Evolutionary conservation across 1,140 invertebrate genomes (phyloP), one percentile per base, ranked within the genome.

Genomic region (Bombus sylvicola): DNA sequence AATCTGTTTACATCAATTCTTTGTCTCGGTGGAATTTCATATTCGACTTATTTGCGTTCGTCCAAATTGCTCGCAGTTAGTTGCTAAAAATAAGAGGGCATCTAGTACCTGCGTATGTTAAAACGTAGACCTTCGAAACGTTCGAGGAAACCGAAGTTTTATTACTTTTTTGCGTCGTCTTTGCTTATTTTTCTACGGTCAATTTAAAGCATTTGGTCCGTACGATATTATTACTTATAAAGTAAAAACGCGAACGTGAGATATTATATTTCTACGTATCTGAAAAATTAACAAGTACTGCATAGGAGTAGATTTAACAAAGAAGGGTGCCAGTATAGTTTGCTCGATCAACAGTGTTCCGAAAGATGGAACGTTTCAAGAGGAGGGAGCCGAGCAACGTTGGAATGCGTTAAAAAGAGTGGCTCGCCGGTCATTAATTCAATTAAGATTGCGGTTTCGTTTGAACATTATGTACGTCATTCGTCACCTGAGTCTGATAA

Each of bases 371-470:
- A 31, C 9, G 72, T 31, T 73, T 47, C 0, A 12, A 73, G 13
- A 31, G 8, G n/a, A 8, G 9, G 15, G 22, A 10, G 15, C 4
- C 0, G 3, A n/a, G 10, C 1, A 12, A 37, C 25, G 25, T 6
- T 41, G 39, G 13, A 31, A 41, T 39, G 41, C 71, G 13, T 18
- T 22, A 1, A 72, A 31, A n/a, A 43, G n/a, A 25, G n/a, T 34
- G 18, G 9, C n/a, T 47, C 8, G n/a, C 5, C 75, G 25, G 37
- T 0, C n/a, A 22, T 74, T 47, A 28, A 47, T 83, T 62, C 28
- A 76, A 83, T 75, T 66, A 83, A 53, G n/a, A 83, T 53, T 9
- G 71, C 71, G 28, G 28, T 22, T 25, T 47, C n/a, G 53, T 78
- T 34, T 62, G 28, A 53, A 53, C 18, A 22, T 53, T 53, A 53